Evolutionary conservation across 2,888 invertebrate genomes (phyloP), one percentile per base, ranked within the genome.

Genomic region (Cheilosia pagana): DNA sequence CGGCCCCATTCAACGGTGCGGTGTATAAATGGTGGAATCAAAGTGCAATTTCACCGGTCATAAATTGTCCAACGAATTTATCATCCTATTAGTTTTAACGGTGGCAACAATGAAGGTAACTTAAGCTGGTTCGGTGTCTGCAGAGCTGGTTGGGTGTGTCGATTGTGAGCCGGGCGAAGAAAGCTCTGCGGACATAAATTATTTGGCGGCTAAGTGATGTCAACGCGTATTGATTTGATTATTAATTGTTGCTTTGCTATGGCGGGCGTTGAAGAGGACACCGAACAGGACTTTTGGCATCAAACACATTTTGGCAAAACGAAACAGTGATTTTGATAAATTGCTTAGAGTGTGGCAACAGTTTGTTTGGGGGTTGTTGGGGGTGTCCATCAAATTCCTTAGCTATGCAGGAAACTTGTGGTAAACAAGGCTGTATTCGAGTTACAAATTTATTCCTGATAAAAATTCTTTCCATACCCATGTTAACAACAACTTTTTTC

Each of bases 51-150:
- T 86, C 81, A 86, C 86, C 86, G 86, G 71, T 63, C 75, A 86
- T 86, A 86, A 86, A 86, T 86, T 81, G 72, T 31, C 71, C 45
- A 45, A 81, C 67, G 59, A 86, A 86, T 86, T 86, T 86, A 86
- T 86, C 86, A 77, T 77, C 81, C 86, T 77, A 86, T 86, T 86
- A 81, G 76, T 86, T 86, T 86, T 86, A 81, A 86, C 86, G 72
- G 76, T 70, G 81, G 76, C 65, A 72, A 76, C 83, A 68, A 76
- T 75, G 75, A 71, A 63, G 81, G 75, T 50, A 79, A 81, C 57
- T 67, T 76, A 23, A 67, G 43, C 79, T 70, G 70, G 85, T 79
- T 41, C 50, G 70, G 21, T 75, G 70, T 57, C 43, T 57, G 67
- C 62, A 16, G 35, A 53, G 25, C 48, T 28, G 28, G 25, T 28